Conservation (phyloP, 64 coral and sea anemone genomes). For the Porites lutea region DNA sequence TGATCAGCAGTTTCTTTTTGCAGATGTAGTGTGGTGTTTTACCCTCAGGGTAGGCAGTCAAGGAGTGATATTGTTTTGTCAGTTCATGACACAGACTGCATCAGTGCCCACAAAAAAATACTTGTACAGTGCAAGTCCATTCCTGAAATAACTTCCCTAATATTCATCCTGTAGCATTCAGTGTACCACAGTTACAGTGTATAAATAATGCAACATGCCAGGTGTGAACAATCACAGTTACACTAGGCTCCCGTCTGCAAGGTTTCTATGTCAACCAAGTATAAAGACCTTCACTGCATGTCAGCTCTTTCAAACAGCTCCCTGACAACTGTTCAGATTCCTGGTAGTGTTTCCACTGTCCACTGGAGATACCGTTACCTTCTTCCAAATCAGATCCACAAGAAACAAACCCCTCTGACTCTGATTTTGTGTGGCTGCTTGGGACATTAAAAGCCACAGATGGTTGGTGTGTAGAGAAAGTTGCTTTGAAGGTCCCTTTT, state of each 20-base stretch:
- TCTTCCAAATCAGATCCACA: not conserved
- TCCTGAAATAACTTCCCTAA: too few relatives aligned
- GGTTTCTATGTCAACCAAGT: conserved; percentile 54
- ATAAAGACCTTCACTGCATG: conserved; percentile 65
- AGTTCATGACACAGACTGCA: too few relatives aligned
- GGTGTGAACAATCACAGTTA: too few relatives aligned
- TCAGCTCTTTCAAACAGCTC: conserved; percentile 76
- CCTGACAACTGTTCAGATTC: conserved; percentile 33
- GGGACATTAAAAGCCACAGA: conserved; percentile 86
- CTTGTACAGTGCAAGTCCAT: too few relatives aligned
- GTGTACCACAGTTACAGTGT: too few relatives aligned
- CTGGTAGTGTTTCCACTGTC: conserved; percentile 29
- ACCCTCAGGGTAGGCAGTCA: too few relatives aligned
- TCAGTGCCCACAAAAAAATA: too few relatives aligned
- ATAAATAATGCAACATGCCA: too few relatives aligned
- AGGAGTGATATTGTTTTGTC: too few relatives aligned
- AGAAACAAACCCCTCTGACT: not conserved
- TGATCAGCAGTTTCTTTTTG: too few relatives aligned
- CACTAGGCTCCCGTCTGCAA: not conserved
- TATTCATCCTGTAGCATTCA: too few relatives aligned
- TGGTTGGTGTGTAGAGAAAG: conserved; percentile 62
- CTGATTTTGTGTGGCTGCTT: not conserved
- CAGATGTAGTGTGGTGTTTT: too few relatives aligned
- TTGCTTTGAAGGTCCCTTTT: conserved; percentile 61
- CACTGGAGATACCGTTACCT: conserved; percentile 14